These are phyloP conservation scores for Brenthis ino DNA, from an alignment of 2,888 invertebrate genomes.

Conservation along the genomic window DNA sequence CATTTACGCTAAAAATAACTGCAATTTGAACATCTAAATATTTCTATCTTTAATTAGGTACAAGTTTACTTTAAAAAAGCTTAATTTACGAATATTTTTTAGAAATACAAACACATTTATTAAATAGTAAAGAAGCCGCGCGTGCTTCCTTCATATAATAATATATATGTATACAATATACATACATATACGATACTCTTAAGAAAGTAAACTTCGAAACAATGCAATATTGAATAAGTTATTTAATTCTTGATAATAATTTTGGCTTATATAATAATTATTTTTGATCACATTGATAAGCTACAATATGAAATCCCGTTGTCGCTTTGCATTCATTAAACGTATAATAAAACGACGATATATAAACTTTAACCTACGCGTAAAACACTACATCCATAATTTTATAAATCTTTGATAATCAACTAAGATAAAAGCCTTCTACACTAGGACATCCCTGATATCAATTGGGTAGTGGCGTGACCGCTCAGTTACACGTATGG, in stretches of 20 bases:
- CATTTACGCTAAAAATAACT: conserved; percentile 18
- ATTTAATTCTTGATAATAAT: conserved; percentile 1
- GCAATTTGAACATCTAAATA: conserved; percentile 17
- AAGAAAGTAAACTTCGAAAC: conserved; percentile 10
- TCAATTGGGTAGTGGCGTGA: conserved; percentile 50
- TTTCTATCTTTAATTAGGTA: conserved; percentile 9
- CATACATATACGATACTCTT: conserved; percentile 7
- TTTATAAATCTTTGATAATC: conserved; percentile 72
- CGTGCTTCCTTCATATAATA: background rate
- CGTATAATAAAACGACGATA: conserved; percentile 40
- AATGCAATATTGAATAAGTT: conserved; percentile 2
- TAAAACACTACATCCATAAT: conserved; percentile 63
- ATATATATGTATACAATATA: too few relatives aligned
- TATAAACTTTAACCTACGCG: conserved; percentile 55
- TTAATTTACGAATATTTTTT: conserved; percentile 14
- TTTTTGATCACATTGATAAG: conserved; percentile 3
- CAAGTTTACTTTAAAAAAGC: conserved; percentile 15
- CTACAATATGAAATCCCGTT: conserved; percentile 29
- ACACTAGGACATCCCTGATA: conserved; percentile 74
- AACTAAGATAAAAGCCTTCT: conserved; percentile 67
- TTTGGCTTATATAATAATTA: background rate
- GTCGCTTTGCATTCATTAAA: conserved; percentile 29
- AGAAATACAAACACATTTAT: conserved; percentile 10
- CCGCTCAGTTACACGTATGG: conserved; percentile 33
- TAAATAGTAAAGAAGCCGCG: background rate